Evolutionary conservation across 1,140 invertebrate genomes (phyloP), one percentile per base, ranked within the genome.

Genomic region (Tetraneura akinire): DNA sequence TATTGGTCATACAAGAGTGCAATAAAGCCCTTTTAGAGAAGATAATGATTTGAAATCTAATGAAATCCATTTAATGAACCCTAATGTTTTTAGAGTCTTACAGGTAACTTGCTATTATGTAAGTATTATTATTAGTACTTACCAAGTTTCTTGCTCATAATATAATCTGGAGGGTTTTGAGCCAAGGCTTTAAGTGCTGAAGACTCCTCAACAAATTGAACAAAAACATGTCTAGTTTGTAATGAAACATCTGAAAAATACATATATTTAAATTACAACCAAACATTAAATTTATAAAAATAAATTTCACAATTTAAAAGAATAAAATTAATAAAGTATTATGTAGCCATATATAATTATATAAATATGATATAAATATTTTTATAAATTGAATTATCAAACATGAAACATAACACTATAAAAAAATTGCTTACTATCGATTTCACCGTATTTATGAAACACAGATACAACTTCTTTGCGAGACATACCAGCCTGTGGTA

Each of bases 191-290:
- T 88, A 73, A 90, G 89, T 8, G 93, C 94, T 84, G 90, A 87
- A 26, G 89, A 87, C 83, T 95, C 93, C 55, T 88, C 87, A 70
- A 91, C 91, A 87, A 91, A 96, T 83, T 96, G 94, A 9, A 96
- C 90, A 86, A 96, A 96, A 53, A 92, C 94, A 87, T 94, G 96
- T 32, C 92, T 91, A 83, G 90, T 89, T 82, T 93, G 92, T 23
- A 93, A 86, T 14, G 91, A 85, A 3, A 93, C 89, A 6, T 91
- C 93, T 84, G 91, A 83, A 81, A 93, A 47, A 64, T 6, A 42
- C n/a, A 55, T 21, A 55, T 21, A 21, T 1, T 21, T 55, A n/a
- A n/a, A 23, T 57, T 57, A 57, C 10, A 57, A 37, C 8, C 21
- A 23, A 57, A 57, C n/a, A n/a, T n/a, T 57, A 23, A 23, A 57